phyloP scores from a whole-genome alignment of 2,888 invertebrate genomes.

The Eumerus sabulonum region DNA sequence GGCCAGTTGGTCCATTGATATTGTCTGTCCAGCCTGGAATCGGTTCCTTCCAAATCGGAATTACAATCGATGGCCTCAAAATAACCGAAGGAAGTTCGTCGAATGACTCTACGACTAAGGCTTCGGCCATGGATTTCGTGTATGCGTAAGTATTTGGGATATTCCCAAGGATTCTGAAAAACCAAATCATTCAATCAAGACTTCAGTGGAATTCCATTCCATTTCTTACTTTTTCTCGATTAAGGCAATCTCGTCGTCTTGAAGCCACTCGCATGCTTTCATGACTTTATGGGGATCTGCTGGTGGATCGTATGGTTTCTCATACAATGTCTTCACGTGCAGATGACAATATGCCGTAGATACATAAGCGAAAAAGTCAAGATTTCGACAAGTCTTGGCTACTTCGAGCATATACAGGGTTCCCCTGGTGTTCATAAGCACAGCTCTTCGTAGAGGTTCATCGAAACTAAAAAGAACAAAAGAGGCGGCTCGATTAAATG shows the following conservation, averaged over 20 bases:
- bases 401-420: slow-evolving; percentile 92
- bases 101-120: slow-evolving; percentile 89
- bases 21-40: slow-evolving; percentile 96
- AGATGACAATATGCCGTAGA: slow-evolving; percentile 96
- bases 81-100: slow-evolving; percentile 88
- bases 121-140: slow-evolving; percentile 95
- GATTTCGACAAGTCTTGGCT: slow-evolving; percentile 87
- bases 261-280: slow-evolving; percentile 88
- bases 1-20: slow-evolving; percentile 93
- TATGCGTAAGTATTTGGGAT: slow-evolving; percentile 95
- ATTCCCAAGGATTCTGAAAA: slow-evolving; percentile 83
- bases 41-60: slow-evolving; percentile 92
- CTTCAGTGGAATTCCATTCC: neutral
- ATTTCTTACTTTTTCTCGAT: slow-evolving; percentile 82
- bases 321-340: slow-evolving; percentile 88
- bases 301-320: slow-evolving; percentile 92
- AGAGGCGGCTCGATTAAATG: neutral
- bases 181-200: neutral
- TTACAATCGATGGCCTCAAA: slow-evolving; percentile 92
- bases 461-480: slow-evolving; percentile 84
- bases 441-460: slow-evolving; percentile 92
- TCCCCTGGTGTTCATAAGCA: slow-evolving; percentile 94
- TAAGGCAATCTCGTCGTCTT: slow-evolving; percentile 83
- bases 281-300: slow-evolving; percentile 88
- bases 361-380: slow-evolving; percentile 85